These are phyloP conservation scores for Procambarus virginalis DNA, from an alignment of 1,140 invertebrate genomes.

Conservation along the genomic window DNA sequence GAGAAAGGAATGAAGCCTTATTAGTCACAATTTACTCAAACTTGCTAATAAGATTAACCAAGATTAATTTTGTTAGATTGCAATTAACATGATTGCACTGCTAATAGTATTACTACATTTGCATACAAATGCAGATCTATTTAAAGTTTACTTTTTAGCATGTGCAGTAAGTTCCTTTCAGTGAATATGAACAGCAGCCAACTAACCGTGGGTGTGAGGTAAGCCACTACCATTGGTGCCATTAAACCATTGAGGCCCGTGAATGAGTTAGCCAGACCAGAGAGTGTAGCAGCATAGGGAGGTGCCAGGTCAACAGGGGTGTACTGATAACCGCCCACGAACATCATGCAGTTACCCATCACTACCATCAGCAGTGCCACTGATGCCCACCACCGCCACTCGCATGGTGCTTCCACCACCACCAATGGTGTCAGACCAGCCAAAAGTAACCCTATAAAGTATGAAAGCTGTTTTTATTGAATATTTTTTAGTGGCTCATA, in stretches of 20 bases:
- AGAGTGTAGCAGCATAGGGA: constrained; percentile 20
- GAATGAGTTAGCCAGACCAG: constrained; percentile 14
- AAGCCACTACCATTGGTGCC: constrained; percentile 5
- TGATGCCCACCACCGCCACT: constrained; percentile 14
- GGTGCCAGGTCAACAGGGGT: constrained; percentile 28
- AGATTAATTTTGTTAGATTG: no score
- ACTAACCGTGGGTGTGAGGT: constrained; percentile 23
- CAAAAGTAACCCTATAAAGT: constrained; percentile 13
- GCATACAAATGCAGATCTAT: no score
- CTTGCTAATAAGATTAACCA: no score
- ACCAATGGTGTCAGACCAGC: constrained; percentile 23
- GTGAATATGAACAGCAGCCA: neutral
- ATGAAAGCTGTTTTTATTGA: no score
- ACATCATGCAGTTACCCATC: constrained; percentile 19
- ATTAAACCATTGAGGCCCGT: constrained; percentile 16
- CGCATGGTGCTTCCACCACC: constrained; percentile 28
- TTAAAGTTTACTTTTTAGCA: no score
- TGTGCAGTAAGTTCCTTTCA: no score
- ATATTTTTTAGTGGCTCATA: no score
- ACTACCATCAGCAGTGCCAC: constrained; percentile 9
- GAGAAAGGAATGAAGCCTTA: no score
- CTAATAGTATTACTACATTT: no score
- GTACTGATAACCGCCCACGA: constrained; percentile 33
- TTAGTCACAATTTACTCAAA: no score
- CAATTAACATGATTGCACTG: no score